These are phyloP conservation scores for Potorous gilbertii DNA, from an alignment of 2,797 vertebrate genomes.

Conservation along the genomic window DNA sequence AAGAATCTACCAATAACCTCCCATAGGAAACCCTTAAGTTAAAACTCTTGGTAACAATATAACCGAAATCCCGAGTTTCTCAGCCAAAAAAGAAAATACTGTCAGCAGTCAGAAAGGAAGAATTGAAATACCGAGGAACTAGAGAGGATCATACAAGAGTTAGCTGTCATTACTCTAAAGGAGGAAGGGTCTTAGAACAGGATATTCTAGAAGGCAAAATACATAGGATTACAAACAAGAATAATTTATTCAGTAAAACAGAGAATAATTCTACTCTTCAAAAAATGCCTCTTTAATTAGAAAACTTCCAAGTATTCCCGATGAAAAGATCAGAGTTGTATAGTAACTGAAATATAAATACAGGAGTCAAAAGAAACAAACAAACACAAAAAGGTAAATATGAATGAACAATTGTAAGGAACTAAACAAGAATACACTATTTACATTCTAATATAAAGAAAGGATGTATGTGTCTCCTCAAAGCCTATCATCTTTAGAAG, in stretches of 20 bases:
- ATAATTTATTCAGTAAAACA: neutral
- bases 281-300: neutral
- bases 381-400: neutral
- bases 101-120: neutral
- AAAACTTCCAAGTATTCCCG: neutral
- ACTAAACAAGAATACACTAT: neutral
- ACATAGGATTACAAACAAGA: neutral
- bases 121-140: neutral
- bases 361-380: neutral
- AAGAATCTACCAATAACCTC: neutral
- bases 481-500: neutral
- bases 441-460: neutral
- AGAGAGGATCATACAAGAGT: neutral
- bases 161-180: neutral
- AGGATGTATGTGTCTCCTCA: neutral
- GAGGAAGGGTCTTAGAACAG: neutral
- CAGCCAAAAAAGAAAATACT: neutral
- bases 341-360: neutral
- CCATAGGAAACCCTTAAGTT: neutral
- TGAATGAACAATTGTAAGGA: neutral
- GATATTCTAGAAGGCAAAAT: neutral
- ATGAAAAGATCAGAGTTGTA: neutral
- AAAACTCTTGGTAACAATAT: neutral
- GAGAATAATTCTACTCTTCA: neutral
- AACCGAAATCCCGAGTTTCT: neutral